A percentile compares a stretch with the other conserved stretches of the same genome.
These are phyloP conservation scores for Scaptodrosophila lebanonensis DNA, from an alignment of 1,140 invertebrate species.

Conservation along the genomic window DNA sequence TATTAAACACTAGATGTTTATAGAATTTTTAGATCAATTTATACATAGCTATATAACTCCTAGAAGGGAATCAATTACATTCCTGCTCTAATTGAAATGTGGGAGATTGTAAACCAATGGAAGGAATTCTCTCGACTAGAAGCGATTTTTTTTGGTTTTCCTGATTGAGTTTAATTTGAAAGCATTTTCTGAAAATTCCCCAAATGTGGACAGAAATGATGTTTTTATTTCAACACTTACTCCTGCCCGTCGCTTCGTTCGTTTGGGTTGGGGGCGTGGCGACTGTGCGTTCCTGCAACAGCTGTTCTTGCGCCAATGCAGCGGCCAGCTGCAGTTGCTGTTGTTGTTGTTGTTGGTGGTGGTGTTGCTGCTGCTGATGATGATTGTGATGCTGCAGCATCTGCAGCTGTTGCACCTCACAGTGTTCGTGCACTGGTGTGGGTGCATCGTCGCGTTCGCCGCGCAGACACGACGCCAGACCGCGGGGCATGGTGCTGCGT, in stretches of 20 bases:
- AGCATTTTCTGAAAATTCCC: no score
- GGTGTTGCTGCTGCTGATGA: constrained; percentile 18
- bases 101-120: no score
- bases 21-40: no score
- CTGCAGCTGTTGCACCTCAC: constrained; percentile 56
- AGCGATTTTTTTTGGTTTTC: no score
- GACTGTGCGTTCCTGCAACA: constrained; percentile 17
- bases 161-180: no score
- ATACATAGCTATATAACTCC: no score
- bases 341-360: constrained; percentile 17
- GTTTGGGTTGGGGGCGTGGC: constrained; percentile 20
- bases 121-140: no score
- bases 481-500: constrained; percentile 67
- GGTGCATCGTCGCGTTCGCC: constrained; percentile 73
- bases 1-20: no score
- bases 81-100: no score
- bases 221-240: constrained; percentile 49
- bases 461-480: constrained; percentile 70
- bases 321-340: background rate
- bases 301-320: constrained; percentile 1
- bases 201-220: background rate
- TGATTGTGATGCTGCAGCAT: constrained; percentile 49
- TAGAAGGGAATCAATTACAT: no score
- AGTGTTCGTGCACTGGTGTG: constrained; percentile 57
- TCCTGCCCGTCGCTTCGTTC: constrained; percentile 58